Conservation (phyloP, 2,888 invertebrate species). For the Eupithecia exiguata region DNA sequence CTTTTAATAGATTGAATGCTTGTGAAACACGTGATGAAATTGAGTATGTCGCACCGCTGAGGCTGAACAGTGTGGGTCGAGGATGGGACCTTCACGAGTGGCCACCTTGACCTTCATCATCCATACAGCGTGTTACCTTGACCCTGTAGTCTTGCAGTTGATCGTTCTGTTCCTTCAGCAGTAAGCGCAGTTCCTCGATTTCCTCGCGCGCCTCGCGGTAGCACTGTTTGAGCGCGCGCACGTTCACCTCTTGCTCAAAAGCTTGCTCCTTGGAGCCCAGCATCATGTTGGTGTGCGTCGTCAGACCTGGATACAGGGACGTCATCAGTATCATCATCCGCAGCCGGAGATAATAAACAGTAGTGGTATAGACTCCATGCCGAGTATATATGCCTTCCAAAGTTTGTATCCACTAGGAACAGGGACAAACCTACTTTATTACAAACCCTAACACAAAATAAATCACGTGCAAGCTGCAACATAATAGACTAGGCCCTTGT, state of each 20-base stretch:
- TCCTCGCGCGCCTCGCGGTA: slow-evolving; percentile 84
- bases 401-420: not conserved
- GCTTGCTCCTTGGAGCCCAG: slow-evolving; percentile 85
- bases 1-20: not conserved
- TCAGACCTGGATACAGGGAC: slow-evolving; percentile 51
- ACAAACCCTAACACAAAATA: not conserved
- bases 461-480: not conserved
- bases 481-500: not conserved
- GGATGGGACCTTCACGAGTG: not conserved
- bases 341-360: not conserved
- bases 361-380: not conserved
- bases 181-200: slow-evolving; percentile 83
- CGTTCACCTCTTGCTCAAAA: slow-evolving; percentile 81
- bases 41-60: not conserved
- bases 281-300: slow-evolving; percentile 71
- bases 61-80: not conserved
- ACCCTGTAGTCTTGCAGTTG: slow-evolving; percentile 88
- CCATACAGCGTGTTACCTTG: slow-evolving; percentile 70
- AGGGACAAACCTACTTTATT: not conserved
- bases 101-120: not conserved
- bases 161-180: slow-evolving; percentile 86
- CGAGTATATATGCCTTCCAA: not conserved
- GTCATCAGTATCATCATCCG: not conserved
- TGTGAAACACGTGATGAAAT: not conserved
- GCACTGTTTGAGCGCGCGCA: slow-evolving; percentile 80